phyloP scores from a whole-genome alignment of 2,797 vertebrate genomes.

The Mus caroli region DNA sequence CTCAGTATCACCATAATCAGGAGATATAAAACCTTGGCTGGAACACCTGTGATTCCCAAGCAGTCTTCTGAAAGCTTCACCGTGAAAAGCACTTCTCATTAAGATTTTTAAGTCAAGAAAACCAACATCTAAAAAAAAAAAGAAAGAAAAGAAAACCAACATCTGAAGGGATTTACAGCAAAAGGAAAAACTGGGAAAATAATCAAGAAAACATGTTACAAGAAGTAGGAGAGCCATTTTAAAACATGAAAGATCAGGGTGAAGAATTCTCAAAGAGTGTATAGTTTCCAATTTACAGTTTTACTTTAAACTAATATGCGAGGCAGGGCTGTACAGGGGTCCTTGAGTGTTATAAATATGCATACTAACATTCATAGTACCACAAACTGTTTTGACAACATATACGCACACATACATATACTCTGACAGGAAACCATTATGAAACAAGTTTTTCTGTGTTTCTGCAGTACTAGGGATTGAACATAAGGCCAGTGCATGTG shows the following conservation, averaged over 20 bases:
- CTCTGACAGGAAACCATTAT: conserved; percentile 86
- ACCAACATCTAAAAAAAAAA: neutral
- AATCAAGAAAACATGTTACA: conserved; percentile 61
- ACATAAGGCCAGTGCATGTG: neutral
- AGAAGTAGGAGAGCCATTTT: conserved; percentile 50
- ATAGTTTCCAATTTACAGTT: conserved; percentile 46
- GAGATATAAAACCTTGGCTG: neutral
- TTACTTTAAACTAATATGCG: conserved; percentile 64
- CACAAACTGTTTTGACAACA: conserved; percentile 77
- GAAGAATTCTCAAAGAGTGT: conserved; percentile 64
- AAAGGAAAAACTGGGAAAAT: conserved; percentile 31
- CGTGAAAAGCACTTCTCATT: conserved; percentile 69
- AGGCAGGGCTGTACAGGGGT: conserved; percentile 51
- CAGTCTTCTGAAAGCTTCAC: conserved; percentile 49
- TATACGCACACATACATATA: neutral
- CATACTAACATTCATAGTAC: conserved; percentile 77
- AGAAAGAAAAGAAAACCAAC: conserved; percentile 19
- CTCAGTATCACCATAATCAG: conserved; percentile 27
- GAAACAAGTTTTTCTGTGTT: conserved; percentile 91
- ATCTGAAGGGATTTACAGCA: conserved; percentile 64
- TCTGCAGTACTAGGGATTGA: neutral
- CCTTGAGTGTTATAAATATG: conserved; percentile 53
- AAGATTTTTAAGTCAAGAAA: conserved; percentile 67
- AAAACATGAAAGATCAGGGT: conserved; percentile 61
- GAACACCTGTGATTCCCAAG: conserved; percentile 57